Percentiles rank a stretch among this genome's conserved stretches.
Evolutionary conservation across 2,888 invertebrate species (phyloP).

Genomic region (Acanthoscelides obtectus): DNA sequence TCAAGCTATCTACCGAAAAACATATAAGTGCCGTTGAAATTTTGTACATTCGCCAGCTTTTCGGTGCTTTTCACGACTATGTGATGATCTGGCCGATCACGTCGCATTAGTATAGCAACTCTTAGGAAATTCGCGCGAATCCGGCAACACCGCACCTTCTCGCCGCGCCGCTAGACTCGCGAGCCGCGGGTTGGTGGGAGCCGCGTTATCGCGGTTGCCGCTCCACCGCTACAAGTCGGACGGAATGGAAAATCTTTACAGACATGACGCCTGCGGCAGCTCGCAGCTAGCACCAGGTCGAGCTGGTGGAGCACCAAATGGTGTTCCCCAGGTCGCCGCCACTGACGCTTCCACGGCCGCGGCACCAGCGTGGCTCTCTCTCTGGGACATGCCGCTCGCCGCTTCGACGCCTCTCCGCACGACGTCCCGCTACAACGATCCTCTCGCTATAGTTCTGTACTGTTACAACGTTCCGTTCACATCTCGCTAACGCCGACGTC

Average conservation of each 20-base stretch:
- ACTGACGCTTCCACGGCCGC: neutral
- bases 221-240: slow-evolving; percentile 16
- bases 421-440: neutral
- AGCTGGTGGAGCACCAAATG: neutral
- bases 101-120: too few species aligned
- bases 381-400: neutral
- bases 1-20: too few species aligned
- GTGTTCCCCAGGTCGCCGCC: too few species aligned
- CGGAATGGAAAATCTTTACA: slow-evolving; percentile 44
- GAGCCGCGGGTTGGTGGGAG: slow-evolving; percentile 28
- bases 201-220: slow-evolving; percentile 11
- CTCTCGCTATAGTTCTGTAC: neutral
- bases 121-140: neutral
- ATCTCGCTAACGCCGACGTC: neutral
- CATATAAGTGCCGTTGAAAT: too few species aligned
- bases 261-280: neutral
- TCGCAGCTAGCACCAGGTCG: neutral
- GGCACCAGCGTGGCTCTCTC: neutral
- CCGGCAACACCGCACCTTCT: neutral
- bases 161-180: neutral
- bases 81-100: too few species aligned
- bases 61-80: too few species aligned
- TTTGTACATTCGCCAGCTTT: too few species aligned
- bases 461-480: neutral
- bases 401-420: neutral